Percentiles rank a stretch among this genome's conserved stretches.
These are phyloP conservation scores for Leptinotarsa peninsularis DNA, from an alignment of 2,888 invertebrate genomes.

Conservation along the genomic window DNA sequence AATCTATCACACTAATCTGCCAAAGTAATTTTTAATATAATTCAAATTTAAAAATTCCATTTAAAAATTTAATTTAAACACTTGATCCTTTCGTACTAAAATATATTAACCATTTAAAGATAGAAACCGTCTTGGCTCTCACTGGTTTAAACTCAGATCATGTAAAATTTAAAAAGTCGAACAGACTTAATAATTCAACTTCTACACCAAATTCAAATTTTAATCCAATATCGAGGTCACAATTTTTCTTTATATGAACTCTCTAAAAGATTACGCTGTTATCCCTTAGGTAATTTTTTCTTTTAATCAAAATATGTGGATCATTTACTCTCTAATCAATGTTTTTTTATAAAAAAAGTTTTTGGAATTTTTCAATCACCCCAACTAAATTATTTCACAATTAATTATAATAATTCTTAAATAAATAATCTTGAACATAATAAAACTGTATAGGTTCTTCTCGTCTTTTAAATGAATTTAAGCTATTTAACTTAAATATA, in stretches of 20 bases:
- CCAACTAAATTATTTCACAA: conserved; percentile 71
- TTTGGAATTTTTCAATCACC: conserved; percentile 73
- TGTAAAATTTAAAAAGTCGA: conserved; percentile 78
- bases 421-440: conserved; percentile 57
- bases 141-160: neutral
- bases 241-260: conserved; percentile 80
- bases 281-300: conserved; percentile 85
- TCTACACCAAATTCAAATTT: conserved; percentile 76
- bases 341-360: conserved; percentile 68
- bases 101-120: too few relatives aligned
- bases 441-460: conserved; percentile 84
- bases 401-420: conserved; percentile 58
- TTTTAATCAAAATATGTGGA: conserved; percentile 73
- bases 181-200: conserved; percentile 78
- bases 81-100: too few relatives aligned
- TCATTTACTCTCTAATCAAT: conserved; percentile 68
- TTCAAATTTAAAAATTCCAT: neutral
- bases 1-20: neutral
- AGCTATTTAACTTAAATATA: conserved; percentile 75
- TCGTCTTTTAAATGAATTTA: conserved; percentile 77
- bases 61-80: too few relatives aligned
- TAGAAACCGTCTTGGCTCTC: too few relatives aligned
- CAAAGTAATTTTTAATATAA: neutral
- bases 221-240: conserved; percentile 93
- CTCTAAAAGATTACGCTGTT: conserved; percentile 85